Evolutionary conservation across 2,888 invertebrate genomes (phyloP).

Genomic region (Campoplex capitator): DNA sequence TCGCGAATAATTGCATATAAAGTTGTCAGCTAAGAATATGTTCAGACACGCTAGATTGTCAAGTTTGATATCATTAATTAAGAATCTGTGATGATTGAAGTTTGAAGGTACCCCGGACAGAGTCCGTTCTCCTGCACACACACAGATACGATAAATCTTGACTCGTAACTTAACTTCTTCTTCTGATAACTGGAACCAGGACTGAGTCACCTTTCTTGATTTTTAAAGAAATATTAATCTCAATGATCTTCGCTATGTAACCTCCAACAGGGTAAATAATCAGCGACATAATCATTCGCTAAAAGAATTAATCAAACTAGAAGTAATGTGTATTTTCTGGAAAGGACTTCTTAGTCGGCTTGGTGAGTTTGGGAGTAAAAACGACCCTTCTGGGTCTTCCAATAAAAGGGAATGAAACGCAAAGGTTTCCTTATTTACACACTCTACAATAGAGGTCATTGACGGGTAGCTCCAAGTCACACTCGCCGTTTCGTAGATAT

Average conservation of each 20-base stretch:
- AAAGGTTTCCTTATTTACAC: slow-evolving; percentile 66
- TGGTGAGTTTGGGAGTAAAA: slow-evolving; percentile 33
- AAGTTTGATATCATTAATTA: no score
- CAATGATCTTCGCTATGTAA: slow-evolving; percentile 8
- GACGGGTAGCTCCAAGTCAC: slow-evolving; percentile 31
- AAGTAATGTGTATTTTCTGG: not conserved
- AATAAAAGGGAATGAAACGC: not conserved
- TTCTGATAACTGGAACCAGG: no score
- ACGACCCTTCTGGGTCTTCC: slow-evolving; percentile 21
- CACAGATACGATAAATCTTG: no score
- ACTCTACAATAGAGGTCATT: slow-evolving; percentile 71
- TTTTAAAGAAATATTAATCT: not conserved
- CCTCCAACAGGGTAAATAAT: slow-evolving; percentile 5
- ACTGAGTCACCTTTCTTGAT: not conserved
- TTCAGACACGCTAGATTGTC: no score
- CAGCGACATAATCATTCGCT: slow-evolving; percentile 17
- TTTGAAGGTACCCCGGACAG: no score
- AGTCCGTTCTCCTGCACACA: no score
- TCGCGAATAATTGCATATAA: not conserved
- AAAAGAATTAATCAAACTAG: slow-evolving; percentile 12
- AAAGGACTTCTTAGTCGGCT: slow-evolving; percentile 28
- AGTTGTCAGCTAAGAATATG: not conserved
- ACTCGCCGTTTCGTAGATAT: not conserved
- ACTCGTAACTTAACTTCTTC: no score
- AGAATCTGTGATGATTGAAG: no score